Conservation (phyloP, 2,113 vertebrate genomes). For the Syngnathus scovelli region DNA sequence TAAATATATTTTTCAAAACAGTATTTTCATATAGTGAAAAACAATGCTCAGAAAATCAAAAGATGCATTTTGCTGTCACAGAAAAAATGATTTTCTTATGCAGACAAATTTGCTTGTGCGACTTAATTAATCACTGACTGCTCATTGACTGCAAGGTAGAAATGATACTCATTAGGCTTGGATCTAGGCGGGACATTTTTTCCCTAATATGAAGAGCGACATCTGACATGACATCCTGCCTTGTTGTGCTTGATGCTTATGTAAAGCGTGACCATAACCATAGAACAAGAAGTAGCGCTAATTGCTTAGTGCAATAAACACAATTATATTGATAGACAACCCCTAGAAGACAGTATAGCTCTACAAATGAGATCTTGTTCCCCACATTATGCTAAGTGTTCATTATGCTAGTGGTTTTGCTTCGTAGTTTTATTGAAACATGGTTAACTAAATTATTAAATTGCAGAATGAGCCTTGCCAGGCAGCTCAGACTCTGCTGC, state of each 20-base stretch:
- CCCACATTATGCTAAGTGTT: background rate
- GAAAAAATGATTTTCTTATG: too few species aligned
- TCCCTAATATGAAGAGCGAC: background rate
- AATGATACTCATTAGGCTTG: too few species aligned
- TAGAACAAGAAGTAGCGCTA: background rate
- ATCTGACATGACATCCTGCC: background rate
- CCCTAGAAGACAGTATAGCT: background rate
- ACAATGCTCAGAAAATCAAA: too few species aligned
- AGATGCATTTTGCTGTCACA: too few species aligned
- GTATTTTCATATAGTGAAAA: too few species aligned
- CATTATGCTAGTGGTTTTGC: background rate
- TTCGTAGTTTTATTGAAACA: background rate
- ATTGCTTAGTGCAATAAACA: background rate
- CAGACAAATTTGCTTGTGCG: too few species aligned
- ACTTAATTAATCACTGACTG: too few species aligned
- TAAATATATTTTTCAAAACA: too few species aligned
- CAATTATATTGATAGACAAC: background rate
- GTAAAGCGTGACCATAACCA: background rate
- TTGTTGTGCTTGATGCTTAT: too few species aligned
- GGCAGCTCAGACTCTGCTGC: conserved; percentile 13
- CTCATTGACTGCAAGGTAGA: too few species aligned
- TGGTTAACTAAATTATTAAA: background rate
- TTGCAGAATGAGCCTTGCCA: conserved; percentile 56
- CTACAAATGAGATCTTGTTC: background rate
- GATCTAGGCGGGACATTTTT: too few species aligned